Evolutionary conservation across 2,113 vertebrate species (phyloP), one percentile per base, ranked within the genome.

Genomic region (Anas platyrhynchos): DNA sequence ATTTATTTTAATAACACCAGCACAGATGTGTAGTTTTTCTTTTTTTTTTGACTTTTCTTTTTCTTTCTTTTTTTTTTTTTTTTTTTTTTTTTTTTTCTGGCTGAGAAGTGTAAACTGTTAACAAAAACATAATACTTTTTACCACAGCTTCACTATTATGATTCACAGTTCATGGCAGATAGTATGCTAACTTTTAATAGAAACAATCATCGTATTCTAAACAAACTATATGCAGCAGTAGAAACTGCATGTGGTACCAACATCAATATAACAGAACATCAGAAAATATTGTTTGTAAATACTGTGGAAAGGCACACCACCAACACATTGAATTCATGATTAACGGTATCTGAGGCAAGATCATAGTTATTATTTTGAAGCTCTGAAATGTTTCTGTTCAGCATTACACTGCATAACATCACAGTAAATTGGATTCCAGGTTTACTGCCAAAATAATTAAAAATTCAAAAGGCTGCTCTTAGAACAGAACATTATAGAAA

Each of bases 361-460:
- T n/a, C 55, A 72, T 15, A 86, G 65, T 52, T 62, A 48, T 83
- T 91, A 90, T 86, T 94, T 6, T 86, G 43, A 94, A 83, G 46
- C 6, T 7, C 46, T 77, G 65, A 88, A 83, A 58, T 52, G 36
- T 83, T 96, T 77, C 85, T 86, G 55, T 77, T 86, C 91, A 74
- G 72, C 76, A 86, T 77, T 95, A 90, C 55, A 80, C 46, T 52
- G 56, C 31, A 75, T 86, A 94, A 86, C 88, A 94, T 77, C 77
- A 76, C 41, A 77, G 55, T 78, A 91, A 96, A 96, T 94, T 93
- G 68, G 75, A 68, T 94, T 83, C 36, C 79, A 86, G 59, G 68
- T 96, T 95, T 93, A 91, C 69, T 95, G 72, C 72, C 61, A 89
- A 86, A 81, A 79, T 67, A 94, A 92, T 96, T 94, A 96, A 94